Base-by-base conservation (phyloP, 2,888 invertebrate species). In the Apodemia duryi region DNA sequence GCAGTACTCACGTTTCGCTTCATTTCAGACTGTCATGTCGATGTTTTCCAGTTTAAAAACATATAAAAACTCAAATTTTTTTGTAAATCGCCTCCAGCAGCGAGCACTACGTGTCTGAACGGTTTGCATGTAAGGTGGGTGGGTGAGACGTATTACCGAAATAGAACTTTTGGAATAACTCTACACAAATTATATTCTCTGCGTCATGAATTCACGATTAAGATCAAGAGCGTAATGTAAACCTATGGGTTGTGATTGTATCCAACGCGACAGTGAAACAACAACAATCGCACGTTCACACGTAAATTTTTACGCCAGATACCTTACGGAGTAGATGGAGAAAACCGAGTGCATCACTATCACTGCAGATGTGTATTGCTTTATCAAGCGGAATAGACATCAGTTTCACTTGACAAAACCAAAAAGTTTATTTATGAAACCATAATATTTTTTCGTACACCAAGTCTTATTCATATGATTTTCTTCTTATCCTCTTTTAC, bases 161-260 rank as follows among this genome's bases (percentile, higher is more conserved):
- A 91, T 91, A 91, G 91, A 90, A 82, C 85, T 88, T 90, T 90
- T 86, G 88, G 88, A 91, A 91, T 89, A 90, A 87, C 86, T 81
- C 84, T 80, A 83, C 80, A 86, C 85, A 86, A 88, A 88, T 88
- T 88, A 89, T 88, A 86, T 84, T 85, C 74, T 81, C 83, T 85
- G 84, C 91, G 91, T 91, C 91, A 90, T 83, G 79, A 80, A 84
- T 84, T 81, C 81, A 81, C 76, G 77, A 80, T 80, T 82, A 86
- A 85, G 88, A 88, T 88, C 88, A 86, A 85, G 87, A 83, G 74
- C 85, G 51, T 65, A 62, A 21, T 61, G 61, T 43, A 52, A 52
- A 49, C 35, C 13, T 6, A 21, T 21, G 21, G 21, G 21, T 21
- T 21, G 21, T 35, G 32, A 32, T 7, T 29, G 32, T 32, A 57